Percentiles rank a stretch among this genome's conserved stretches.
Conservation (phyloP, 2,888 invertebrate genomes). For the Melikaiella ostensackeni region DNA sequence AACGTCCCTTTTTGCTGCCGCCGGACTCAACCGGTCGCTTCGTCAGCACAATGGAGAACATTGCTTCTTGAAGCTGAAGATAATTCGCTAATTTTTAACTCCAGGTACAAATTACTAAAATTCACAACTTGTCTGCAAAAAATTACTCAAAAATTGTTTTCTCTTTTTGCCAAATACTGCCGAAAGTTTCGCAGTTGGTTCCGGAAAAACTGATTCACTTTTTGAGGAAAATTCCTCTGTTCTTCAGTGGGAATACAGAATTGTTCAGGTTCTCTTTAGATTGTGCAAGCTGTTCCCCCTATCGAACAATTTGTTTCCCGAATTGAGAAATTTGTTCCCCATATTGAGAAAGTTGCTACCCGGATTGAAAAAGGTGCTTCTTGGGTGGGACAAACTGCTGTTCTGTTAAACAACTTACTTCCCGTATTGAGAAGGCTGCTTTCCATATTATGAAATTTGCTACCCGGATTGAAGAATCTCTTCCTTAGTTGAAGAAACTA, state of each 20-base stretch:
- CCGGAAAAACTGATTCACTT: not conserved
- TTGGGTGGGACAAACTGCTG: too few species aligned
- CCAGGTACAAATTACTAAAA: constrained; percentile 9
- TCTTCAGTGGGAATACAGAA: not conserved
- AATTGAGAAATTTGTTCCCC: not conserved
- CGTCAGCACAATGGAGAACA: constrained; percentile 26
- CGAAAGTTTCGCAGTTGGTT: not conserved
- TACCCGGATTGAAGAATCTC: too few species aligned
- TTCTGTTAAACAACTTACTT: too few species aligned
- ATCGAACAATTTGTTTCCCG: not conserved
- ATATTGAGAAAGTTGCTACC: too few species aligned
- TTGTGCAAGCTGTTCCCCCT: not conserved
- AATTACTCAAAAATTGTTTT: not conserved
- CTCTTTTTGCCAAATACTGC: not conserved
- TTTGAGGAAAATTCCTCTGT: not conserved
- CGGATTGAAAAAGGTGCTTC: too few species aligned
- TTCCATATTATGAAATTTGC: too few species aligned
- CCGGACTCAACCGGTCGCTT: not conserved
- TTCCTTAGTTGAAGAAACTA: too few species aligned
- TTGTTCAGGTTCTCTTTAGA: not conserved
- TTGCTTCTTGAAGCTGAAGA: not conserved
- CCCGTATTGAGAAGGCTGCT: too few species aligned
- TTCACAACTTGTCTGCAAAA: not conserved
- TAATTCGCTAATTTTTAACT: constrained; percentile 33
- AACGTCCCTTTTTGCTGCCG: constrained; percentile 10